Evolutionary conservation across 2,797 vertebrate species (phyloP).

Genomic region (Heliangelus exortis): DNA sequence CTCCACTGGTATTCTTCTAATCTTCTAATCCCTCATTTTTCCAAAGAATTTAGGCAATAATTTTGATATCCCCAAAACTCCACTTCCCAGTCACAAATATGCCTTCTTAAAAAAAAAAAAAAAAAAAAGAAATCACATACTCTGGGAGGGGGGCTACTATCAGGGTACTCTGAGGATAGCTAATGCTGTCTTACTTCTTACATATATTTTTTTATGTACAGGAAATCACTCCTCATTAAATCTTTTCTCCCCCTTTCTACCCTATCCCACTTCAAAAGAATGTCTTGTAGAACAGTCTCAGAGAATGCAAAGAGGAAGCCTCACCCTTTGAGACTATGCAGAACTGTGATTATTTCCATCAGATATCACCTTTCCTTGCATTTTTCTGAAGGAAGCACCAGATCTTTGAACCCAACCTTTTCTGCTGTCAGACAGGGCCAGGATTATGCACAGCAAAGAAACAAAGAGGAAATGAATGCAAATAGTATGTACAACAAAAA

Average conservation of each 20-base stretch:
- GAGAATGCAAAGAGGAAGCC: not conserved
- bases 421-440: not conserved
- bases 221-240: not conserved
- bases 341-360: not conserved
- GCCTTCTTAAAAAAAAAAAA: not conserved
- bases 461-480: not conserved
- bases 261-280: not conserved
- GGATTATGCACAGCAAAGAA: not conserved
- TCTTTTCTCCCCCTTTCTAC: not conserved
- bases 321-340: not conserved
- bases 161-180: not conserved
- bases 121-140: not conserved
- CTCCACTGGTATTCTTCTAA: not conserved
- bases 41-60: not conserved
- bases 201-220: not conserved
- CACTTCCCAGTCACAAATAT: not conserved
- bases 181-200: not conserved
- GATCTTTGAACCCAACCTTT: not conserved
- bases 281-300: not conserved
- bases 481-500: not conserved
- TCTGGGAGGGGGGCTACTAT: not conserved
- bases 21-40: not conserved
- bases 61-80: not conserved
- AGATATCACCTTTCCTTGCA: not conserved
- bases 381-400: not conserved